Base-by-base conservation (phyloP, 2,888 invertebrate genomes). In the Tromatobia lineatoria region DNA sequence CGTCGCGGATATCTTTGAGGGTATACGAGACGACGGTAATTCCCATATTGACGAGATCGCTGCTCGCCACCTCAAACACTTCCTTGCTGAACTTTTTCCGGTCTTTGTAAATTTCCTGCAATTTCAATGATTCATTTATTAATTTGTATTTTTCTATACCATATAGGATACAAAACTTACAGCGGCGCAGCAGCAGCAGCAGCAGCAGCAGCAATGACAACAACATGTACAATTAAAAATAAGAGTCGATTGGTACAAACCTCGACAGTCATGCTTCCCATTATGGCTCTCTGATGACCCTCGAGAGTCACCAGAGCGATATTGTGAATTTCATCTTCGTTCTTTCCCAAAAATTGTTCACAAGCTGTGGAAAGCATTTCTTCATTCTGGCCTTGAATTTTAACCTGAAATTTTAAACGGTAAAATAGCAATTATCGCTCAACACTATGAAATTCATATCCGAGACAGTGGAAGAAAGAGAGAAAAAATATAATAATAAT, bases 231-330 rank as follows among this genome's bases (percentile, higher is more conserved):
- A 29, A 29, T 29, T 29, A 20, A 11, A 0, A 20, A 20, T 42
- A 23, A 42, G 11, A 20, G 10, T 42, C 2, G 2, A 34, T 29
- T 15, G 0, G 4, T 20, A 45, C 52, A 10, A 25, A 95, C 95
- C 94, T 98, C 98, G 3, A 99, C 98, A 0, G 98, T 98, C 98
- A 98, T 98, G 86, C 98, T 98, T 42, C 98, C 98, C 98, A 99
- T 99, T 86, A 98, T 98, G 87, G 98, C 98, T 87, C 98, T 95
- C 94, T 99, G 98, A 93, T 99, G 98, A 74, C 98, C 98, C 94
- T 99, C 98, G 29, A 98, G 94, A 54, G 98, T 99, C 50, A 98
- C 98, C 84, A 98, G 95, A 29, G 98, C 98, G 94, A 98, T 98
- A 93, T 98, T 97, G 91, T 97, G 98, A 89, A 98, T 98, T 94